Evolutionary conservation across 2,113 vertebrate genomes (phyloP), one percentile per base, ranked within the genome.

Genomic region (Gopherus evgoodei): DNA sequence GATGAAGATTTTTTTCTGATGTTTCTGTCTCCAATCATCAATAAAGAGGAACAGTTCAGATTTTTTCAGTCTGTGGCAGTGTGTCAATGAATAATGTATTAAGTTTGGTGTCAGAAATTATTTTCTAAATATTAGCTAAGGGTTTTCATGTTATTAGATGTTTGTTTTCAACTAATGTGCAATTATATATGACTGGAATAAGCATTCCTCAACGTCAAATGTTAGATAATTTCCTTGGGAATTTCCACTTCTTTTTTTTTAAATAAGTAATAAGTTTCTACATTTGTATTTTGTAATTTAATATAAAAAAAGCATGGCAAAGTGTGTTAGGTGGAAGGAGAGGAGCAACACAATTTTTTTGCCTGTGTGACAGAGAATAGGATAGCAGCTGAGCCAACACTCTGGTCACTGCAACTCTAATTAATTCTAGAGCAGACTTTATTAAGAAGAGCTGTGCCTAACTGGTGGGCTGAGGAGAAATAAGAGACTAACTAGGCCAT

Each of bases 241-340:
- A 44, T 56, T 50, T 75, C 24, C 44, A 62, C 8, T 76, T 49
- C 42, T 42, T 16, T 3, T 50, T 50, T 57, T 81, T 16, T 52
- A 6, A 14, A 81, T 0, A 0, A 8, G 11, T 27, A 57, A 0
- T 2, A 54, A 49, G 5, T n/a, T 84, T 87, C 22, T n/a, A 92
- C 50, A 83, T 57, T 35, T 86, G 76, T 65, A 11, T 35, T 84
- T 76, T 56, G 21, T 65, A 6, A 10, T 57, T 81, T 42, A 90
- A 59, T 5, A 80, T 7, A 42, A 72, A 87, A 90, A 82, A 57
- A 27, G 25, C 11, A 57, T 57, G 25, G 56, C 56, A 27, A 27
- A 27, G 25, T 57, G 25, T 57, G 11, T 57, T 10, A 57, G 25
- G 25, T 12, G 11, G 56, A 57, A 57, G 56, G 54, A 24, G 54